Percentiles rank a stretch among this genome's conserved stretches.
Evolutionary conservation across 92 coral and sea anemone genomes (phyloP).

Genomic region (Siderastrea radians): DNA sequence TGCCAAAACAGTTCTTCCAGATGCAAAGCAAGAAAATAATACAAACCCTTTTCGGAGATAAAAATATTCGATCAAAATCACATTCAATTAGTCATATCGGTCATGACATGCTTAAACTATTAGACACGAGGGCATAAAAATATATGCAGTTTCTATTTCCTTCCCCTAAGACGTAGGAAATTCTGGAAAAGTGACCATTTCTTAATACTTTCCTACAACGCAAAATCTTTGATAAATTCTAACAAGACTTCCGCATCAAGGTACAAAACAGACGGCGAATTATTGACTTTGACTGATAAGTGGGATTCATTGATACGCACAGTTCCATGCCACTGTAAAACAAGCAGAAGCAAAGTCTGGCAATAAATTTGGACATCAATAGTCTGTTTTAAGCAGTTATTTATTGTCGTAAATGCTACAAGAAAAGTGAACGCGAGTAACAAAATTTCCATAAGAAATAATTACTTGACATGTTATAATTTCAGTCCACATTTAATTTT

Average conservation of each 20-base stretch:
- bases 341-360: too few relatives aligned
- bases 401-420: not conserved
- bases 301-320: too few relatives aligned
- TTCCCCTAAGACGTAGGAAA: too few relatives aligned
- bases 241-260: not conserved
- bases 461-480: slow-evolving; percentile 4
- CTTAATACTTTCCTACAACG: too few relatives aligned
- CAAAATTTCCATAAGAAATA: slow-evolving; percentile 24
- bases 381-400: too few relatives aligned
- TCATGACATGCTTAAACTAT: not conserved
- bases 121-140: not conserved
- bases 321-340: too few relatives aligned
- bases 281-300: too few relatives aligned
- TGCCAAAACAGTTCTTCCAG: not conserved
- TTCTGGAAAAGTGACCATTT: too few relatives aligned
- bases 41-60: not conserved
- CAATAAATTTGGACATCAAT: too few relatives aligned
- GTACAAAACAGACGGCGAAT: not conserved
- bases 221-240: not conserved
- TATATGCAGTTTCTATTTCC: too few relatives aligned
- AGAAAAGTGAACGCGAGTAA: slow-evolving; percentile 5
- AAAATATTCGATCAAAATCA: not conserved
- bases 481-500: not conserved
- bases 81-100: not conserved
- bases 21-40: not conserved